Evolutionary conservation across 1,140 invertebrate genomes (phyloP), one percentile per base, ranked within the genome.

Genomic region (Pollicipes pollicipes): DNA sequence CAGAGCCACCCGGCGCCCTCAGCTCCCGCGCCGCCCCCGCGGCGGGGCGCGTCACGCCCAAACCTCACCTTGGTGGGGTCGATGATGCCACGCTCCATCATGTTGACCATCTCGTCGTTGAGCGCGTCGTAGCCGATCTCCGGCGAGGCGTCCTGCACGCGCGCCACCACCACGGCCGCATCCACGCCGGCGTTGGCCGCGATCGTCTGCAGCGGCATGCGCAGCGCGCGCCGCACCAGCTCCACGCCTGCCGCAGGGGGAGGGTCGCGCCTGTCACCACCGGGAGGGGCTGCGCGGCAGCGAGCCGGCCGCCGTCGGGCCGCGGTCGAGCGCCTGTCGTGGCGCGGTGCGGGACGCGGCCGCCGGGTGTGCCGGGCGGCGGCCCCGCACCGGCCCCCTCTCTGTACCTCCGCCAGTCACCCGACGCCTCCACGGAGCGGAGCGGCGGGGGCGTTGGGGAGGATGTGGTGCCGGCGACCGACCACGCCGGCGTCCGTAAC

Each of bases 11-110:
- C n/a, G n/a, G n/a, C n/a, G n/a, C n/a, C n/a, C n/a, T n/a, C n/a
- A 35, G 6, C 35, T 17, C 35, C 35, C 35, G 6, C 35, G 6
- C 35, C 35, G 6, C 35, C 35, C 35, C 35, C 6, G 35, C 35
- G 6, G 6, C 35, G 6, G 35, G 17, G 6, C 17, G 6, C 6
- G 6, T 6, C 17, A 17, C 35, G 6, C 35, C 29, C 17, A 70
- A n/a, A n/a, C n/a, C 72, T 76, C 76, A 84, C 90, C 83, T 99
- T 99, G 10, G 97, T 99, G 16, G 97, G 97, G 82, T 99, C 97
- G 79, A 99, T 98, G 77, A 99, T 99, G 72, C 97, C 97, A 78
- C 89, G 90, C 77, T 97, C 90, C 76, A 98, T 93, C 88, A 99
- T 91, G 78, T 99, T 93, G 0, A 95, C 93, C 81, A 91, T 99